Conservation (phyloP, 2,797 vertebrate species). For the Rachycentron canadum region DNA sequence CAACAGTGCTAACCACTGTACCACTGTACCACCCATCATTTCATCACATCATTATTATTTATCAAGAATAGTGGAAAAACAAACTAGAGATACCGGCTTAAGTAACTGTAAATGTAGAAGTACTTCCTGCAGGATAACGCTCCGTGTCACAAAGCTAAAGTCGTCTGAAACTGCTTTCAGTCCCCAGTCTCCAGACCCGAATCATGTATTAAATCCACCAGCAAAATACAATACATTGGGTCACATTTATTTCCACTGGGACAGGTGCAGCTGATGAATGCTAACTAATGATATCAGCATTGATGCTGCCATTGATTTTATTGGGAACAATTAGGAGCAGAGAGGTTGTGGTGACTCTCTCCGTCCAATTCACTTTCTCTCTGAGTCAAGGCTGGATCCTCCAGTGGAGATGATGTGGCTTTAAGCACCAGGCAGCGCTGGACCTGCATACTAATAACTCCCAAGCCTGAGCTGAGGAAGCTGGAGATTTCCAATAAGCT, state of each 20-base stretch:
- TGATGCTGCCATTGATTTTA: neutral
- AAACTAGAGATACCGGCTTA: too few species aligned
- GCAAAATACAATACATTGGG: too few species aligned
- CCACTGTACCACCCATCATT: too few species aligned
- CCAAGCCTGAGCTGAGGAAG: neutral
- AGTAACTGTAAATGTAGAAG: too few species aligned
- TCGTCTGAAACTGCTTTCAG: neutral
- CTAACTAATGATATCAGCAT: neutral
- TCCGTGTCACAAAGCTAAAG: neutral
- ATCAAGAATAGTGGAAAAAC: too few species aligned
- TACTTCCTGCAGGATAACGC: neutral
- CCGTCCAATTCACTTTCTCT: too few species aligned
- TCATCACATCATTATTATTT: too few species aligned
- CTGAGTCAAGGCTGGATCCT: constrained; percentile 11
- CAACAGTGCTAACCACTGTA: too few species aligned
- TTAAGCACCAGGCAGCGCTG: neutral
- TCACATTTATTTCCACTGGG: too few species aligned
- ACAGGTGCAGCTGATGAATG: neutral
- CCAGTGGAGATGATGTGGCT: constrained; percentile 13
- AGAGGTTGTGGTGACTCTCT: neutral
- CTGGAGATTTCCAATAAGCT: constrained; percentile 1
- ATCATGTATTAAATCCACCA: too few species aligned
- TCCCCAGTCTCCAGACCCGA: too few species aligned
- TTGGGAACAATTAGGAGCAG: neutral
- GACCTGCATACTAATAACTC: constrained; percentile 32